These are phyloP conservation scores for Planococcus citri DNA, from an alignment of 1,140 invertebrate genomes.

Conservation along the genomic window DNA sequence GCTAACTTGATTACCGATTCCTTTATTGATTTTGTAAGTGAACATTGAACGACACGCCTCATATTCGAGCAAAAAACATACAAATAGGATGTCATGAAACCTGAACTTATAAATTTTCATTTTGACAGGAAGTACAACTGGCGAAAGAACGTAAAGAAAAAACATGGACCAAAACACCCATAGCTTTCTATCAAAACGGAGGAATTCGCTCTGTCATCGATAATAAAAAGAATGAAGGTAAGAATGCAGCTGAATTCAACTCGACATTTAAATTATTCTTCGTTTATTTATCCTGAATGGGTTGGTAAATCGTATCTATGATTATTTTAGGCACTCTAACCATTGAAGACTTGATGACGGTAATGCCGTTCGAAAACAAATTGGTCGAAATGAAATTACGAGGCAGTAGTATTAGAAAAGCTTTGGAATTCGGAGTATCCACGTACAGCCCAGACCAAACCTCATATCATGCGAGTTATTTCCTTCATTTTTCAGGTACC, in stretches of 20 bases:
- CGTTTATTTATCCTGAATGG: too few relatives aligned
- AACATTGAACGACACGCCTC: too few relatives aligned
- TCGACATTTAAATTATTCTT: too few relatives aligned
- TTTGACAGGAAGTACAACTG: not conserved
- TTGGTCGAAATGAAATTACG: constrained; percentile 37
- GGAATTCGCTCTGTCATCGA: not conserved
- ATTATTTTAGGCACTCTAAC: constrained; percentile 42
- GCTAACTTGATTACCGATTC: constrained; percentile 71
- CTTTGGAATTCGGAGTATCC: constrained; percentile 25
- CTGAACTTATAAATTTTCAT: too few relatives aligned
- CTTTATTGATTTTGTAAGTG: constrained; percentile 43
- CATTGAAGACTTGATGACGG: constrained; percentile 40
- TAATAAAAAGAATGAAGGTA: not conserved
- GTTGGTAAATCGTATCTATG: too few relatives aligned
- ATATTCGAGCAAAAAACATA: too few relatives aligned
- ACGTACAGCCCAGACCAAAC: constrained; percentile 19
- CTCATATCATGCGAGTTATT: not conserved
- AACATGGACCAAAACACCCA: not conserved
- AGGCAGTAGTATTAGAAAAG: constrained; percentile 31
- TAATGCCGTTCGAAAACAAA: constrained; percentile 45
- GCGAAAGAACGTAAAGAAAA: not conserved
- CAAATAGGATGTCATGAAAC: too few relatives aligned
- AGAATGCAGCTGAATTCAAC: not conserved
- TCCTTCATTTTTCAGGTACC: constrained; percentile 19
- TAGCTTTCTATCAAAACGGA: not conserved